These are phyloP conservation scores for Pseudochaenichthys georgianus DNA, from an alignment of 2,797 vertebrate genomes.

Conservation along the genomic window DNA sequence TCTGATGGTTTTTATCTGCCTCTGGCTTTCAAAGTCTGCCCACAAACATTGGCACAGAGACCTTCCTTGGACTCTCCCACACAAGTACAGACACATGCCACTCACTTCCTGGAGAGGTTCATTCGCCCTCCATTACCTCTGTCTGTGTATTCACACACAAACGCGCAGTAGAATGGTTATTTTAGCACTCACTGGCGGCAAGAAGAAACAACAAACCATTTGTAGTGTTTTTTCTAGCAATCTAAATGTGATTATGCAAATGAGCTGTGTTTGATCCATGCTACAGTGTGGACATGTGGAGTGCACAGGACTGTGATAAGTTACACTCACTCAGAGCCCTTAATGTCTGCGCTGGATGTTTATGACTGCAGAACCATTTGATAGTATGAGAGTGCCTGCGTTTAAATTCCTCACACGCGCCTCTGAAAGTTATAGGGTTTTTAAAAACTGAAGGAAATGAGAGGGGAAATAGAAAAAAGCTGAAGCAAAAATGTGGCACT, in stretches of 20 bases:
- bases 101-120: slow-evolving; percentile 54
- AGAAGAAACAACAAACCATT: slow-evolving; percentile 16
- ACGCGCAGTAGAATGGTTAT: slow-evolving; percentile 37
- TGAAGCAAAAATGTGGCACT: slow-evolving; percentile 10
- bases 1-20: slow-evolving; percentile 45
- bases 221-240: slow-evolving; percentile 62
- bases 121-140: slow-evolving; percentile 36
- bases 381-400: slow-evolving; percentile 26
- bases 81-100: slow-evolving; percentile 46
- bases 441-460: slow-evolving; percentile 33
- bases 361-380: slow-evolving; percentile 52
- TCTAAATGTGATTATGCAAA: slow-evolving; percentile 79
- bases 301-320: slow-evolving; percentile 62
- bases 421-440: slow-evolving; percentile 28
- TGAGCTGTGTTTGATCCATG: slow-evolving; percentile 60
- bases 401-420: slow-evolving; percentile 58
- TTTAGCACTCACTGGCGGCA: slow-evolving; percentile 22
- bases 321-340: slow-evolving; percentile 31
- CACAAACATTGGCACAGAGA: slow-evolving; percentile 56
- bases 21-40: slow-evolving; percentile 55
- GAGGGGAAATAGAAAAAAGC: slow-evolving; percentile 20
- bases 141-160: slow-evolving; percentile 36
- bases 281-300: slow-evolving; percentile 68
- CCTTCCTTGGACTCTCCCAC: slow-evolving; percentile 55
- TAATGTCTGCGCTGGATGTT: slow-evolving; percentile 45